These are phyloP conservation scores for Eufriesea mexicana DNA, from an alignment of 1,140 invertebrate species.

Conservation along the genomic window DNA sequence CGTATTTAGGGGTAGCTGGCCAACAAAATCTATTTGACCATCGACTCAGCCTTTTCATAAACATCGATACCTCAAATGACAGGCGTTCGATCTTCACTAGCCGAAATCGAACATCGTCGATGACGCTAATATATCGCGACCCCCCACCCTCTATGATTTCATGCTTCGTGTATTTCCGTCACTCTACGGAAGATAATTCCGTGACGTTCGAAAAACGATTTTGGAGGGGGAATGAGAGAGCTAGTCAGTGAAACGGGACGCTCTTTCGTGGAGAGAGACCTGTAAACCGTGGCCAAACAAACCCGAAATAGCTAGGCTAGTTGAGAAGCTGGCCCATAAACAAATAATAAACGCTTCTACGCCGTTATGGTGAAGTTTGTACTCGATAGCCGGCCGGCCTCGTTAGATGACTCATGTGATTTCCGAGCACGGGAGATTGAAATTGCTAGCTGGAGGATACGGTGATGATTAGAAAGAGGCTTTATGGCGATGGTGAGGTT, in stretches of 20 bases:
- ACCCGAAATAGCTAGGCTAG: constrained; percentile 63
- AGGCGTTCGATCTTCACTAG: background rate
- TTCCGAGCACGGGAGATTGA: constrained; percentile 28
- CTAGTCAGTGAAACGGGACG: background rate
- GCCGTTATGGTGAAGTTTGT: constrained; percentile 10
- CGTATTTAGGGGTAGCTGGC: constrained; percentile 46
- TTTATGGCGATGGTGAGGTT: no score
- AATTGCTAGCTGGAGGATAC: background rate
- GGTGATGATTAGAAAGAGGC: background rate
- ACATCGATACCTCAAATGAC: constrained; percentile 53
- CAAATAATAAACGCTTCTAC: constrained; percentile 64
- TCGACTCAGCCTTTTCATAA: constrained; percentile 72
- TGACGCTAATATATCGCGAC: background rate
- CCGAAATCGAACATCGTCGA: background rate
- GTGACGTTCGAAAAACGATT: background rate
- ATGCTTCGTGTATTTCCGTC: background rate
- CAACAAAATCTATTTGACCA: constrained; percentile 66
- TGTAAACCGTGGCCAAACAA: constrained; percentile 70
- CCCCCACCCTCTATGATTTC: background rate
- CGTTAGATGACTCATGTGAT: constrained; percentile 47
- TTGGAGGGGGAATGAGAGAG: background rate
- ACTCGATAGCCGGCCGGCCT: background rate
- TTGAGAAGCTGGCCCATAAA: constrained; percentile 45
- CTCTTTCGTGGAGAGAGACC: constrained; percentile 29
- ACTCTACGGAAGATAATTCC: background rate